Evolutionary conservation across 2,888 invertebrate species (phyloP).

Genomic region (Theretra japonica): DNA sequence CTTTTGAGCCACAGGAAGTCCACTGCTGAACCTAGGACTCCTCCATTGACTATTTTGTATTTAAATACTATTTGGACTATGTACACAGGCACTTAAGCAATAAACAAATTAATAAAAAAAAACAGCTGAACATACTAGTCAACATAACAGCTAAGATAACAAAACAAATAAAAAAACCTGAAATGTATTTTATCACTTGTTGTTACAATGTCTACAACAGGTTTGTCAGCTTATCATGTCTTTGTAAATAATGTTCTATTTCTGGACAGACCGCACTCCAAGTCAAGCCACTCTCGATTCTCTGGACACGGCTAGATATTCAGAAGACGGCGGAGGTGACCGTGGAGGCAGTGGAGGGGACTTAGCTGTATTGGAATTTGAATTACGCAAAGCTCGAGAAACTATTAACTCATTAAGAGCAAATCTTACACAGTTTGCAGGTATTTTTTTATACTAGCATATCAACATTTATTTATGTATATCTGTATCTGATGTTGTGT

Average conservation of each 20-base stretch:
- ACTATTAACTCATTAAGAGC: constrained; percentile 92
- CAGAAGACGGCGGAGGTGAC: constrained; percentile 94
- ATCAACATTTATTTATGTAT: no score
- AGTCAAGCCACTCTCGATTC: constrained; percentile 95
- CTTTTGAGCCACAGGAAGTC: no score
- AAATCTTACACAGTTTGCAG: constrained; percentile 91
- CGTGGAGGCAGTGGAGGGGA: constrained; percentile 92
- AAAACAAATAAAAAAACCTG: no score
- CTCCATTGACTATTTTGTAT: no score
- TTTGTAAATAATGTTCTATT: background rate
- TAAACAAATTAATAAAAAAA: no score
- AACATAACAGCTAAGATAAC: no score
- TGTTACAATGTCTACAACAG: background rate
- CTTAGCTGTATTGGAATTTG: constrained; percentile 94
- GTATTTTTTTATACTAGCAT: constrained; percentile 57
- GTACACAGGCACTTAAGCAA: no score
- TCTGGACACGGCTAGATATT: constrained; percentile 92
- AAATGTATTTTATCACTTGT: background rate
- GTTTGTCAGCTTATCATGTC: background rate
- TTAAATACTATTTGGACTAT: no score
- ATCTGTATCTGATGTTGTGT: no score
- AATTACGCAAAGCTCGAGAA: constrained; percentile 93
- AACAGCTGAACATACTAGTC: no score
- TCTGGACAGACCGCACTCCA: constrained; percentile 88
- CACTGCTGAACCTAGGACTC: no score